Evolutionary conservation across 1,140 invertebrate genomes (phyloP).

Genomic region (Pseudomyrmex sp.): DNA sequence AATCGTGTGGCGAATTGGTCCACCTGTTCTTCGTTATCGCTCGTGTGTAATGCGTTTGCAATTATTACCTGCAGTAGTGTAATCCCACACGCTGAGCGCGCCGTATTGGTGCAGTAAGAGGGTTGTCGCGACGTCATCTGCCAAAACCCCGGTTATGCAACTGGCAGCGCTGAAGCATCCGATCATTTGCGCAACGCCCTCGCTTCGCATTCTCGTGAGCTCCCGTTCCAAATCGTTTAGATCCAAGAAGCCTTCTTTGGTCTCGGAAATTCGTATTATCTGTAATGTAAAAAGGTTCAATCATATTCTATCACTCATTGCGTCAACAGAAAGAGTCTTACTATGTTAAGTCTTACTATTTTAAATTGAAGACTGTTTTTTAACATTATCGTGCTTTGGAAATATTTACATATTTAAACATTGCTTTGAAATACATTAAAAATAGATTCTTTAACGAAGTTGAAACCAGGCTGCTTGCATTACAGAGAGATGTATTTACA

Average conservation of each 20-base stretch:
- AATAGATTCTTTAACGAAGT: background rate
- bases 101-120: slow-evolving; percentile 92
- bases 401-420: slow-evolving; percentile 35
- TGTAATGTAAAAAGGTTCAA: slow-evolving; percentile 83
- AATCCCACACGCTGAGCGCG: slow-evolving; percentile 96
- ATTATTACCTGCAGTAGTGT: slow-evolving; percentile 90
- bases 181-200: slow-evolving; percentile 88
- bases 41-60: background rate
- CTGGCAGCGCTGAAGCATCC: slow-evolving; percentile 95
- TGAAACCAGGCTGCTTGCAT: background rate
- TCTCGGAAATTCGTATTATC: slow-evolving; percentile 92
- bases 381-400: slow-evolving; percentile 14
- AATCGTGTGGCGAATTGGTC: background rate
- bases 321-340: background rate
- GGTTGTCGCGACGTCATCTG: slow-evolving; percentile 94
- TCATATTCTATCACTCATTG: background rate
- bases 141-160: slow-evolving; percentile 95
- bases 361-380: slow-evolving; percentile 5
- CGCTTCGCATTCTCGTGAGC: slow-evolving; percentile 87
- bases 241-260: slow-evolving; percentile 92
- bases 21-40: background rate
- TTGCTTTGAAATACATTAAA: background rate
- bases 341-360: slow-evolving; percentile 1
- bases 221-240: slow-evolving; percentile 91
- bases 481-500: slow-evolving; percentile 1